Conservation (phyloP, 1,140 invertebrate genomes). For the Patella vulgata region DNA sequence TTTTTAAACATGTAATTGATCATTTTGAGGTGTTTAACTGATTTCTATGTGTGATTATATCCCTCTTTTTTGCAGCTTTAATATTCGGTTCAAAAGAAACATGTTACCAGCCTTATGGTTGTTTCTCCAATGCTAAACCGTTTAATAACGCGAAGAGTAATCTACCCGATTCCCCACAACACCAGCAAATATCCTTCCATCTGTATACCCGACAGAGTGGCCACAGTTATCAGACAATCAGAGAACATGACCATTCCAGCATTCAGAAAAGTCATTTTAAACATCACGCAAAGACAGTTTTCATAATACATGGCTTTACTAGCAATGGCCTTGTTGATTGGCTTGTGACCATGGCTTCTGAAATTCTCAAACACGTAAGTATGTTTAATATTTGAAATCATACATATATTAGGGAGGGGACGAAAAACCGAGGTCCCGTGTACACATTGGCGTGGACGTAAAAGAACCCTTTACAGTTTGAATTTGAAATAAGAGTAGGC, state of each 20-base stretch:
- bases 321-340: background rate
- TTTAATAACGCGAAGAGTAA: constrained; percentile 13
- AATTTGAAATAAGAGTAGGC: too few relatives aligned
- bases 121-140: constrained; percentile 7
- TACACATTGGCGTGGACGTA: too few relatives aligned
- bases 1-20: too few relatives aligned
- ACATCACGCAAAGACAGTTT: background rate
- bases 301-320: constrained; percentile 11
- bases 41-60: too few relatives aligned
- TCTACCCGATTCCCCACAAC: constrained; percentile 1
- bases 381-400: background rate
- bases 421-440: too few relatives aligned
- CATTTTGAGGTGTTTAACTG: too few relatives aligned
- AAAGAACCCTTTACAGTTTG: too few relatives aligned
- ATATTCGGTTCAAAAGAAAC: too few relatives aligned
- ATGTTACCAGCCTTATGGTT: constrained; percentile 1
- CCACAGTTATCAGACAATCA: background rate
- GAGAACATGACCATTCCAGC: background rate
- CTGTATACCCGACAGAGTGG: constrained; percentile 12
- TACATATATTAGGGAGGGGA: too few relatives aligned
- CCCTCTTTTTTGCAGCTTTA: too few relatives aligned
- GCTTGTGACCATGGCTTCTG: background rate
- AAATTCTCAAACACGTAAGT: constrained; percentile 4
- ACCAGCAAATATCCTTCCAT: constrained; percentile 14
- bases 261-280: constrained; percentile 2